Evolutionary conservation across 2,888 invertebrate genomes (phyloP), one percentile per base, ranked within the genome.

Genomic region (Mongoloraphidia duomilia): DNA sequence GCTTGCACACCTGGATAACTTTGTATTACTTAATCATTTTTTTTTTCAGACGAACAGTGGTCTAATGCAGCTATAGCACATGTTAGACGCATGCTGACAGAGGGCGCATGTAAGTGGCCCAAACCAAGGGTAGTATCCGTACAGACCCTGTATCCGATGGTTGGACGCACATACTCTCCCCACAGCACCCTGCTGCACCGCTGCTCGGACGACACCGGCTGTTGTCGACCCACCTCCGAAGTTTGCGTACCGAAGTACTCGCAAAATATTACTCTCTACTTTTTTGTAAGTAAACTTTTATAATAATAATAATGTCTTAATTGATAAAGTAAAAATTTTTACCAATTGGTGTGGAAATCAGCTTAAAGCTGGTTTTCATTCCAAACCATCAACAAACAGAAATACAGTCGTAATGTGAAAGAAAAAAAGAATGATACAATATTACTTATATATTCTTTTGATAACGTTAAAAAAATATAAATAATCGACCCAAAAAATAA

Each of bases 141-240:
- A 17, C 75, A 80, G 46, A 81, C 82, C 47, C 72, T 80, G 33
- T 38, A 45, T 52, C 82, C 83, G 0, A 77, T 80, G 51, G 74
- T 80, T 3, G 76, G 80, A 53, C 85, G 82, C 56, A 74, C 77
- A 14, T 92, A 89, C 69, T 73, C 82, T 59, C 93, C 94, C 1
- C 82, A 84, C 45, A 92, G 91, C 63, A 90, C 90, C 12, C 77
- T 86, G 46, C 70, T 94, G 47, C 85, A 92, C 64, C 79, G 88
- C 53, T 94, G 94, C 65, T 80, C 84, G 10, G 86, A 88, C 57
- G 88, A 89, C 67, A 81, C 87, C 14, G 92, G 92, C 47, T 94
- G 93, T 69, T 94, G 94, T 65, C 71, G 71, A 54, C 75, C 76
- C 52, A 80, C 82, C 53, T 68, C 74, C 0, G 76, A 81, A 52